Base-by-base conservation (phyloP, 2,113 vertebrate species). In the Grallaria varia region DNA sequence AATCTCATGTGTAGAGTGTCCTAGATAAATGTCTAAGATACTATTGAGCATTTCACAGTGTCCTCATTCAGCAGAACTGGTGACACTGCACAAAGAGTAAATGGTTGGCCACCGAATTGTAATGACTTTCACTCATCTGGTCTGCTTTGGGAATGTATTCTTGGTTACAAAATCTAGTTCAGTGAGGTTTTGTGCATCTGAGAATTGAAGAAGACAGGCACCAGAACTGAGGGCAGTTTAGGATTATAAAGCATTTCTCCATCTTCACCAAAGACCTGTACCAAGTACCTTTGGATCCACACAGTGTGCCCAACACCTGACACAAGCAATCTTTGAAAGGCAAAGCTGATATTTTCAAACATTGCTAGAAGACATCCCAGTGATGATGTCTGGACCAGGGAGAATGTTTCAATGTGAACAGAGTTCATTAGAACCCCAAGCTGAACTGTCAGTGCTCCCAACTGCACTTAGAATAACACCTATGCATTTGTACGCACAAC, bases 11-110 rank as follows among this genome's bases (percentile, higher is more conserved):
- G 97, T 93, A 30, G 49, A 19, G 87, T 13, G 97, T 93, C 97
- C 98, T 79, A 98, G 97, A 98, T 97, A 97, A 95, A 96, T 91
- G 95, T 97, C 90, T 81, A 94, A 96, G 97, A 97, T 96, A 91
- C 95, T 79, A 86, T 28, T 53, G 91, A 96, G 90, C 92, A 78
- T 97, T 97, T 94, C 84, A 92, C 39, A 60, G 95, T 96, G 97
- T 89, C 97, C 96, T 98, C 96, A 91, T 98, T 98, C 96, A 98
- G 90, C 87, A 64, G 39, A 96, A 94, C 79, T 75, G 84, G 82
- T 90, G 95, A 94, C 59, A 82, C 72, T 68, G 49, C 66, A 87
- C 63, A 95, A 95, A 74, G 92, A 96, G 82, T 37, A 81, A 50
- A 90, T 58, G 69, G 79, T 72, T 85, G 85, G 90, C 87, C 72